Conservation (phyloP, 1,140 invertebrate species). For the Halyomorpha halys region DNA sequence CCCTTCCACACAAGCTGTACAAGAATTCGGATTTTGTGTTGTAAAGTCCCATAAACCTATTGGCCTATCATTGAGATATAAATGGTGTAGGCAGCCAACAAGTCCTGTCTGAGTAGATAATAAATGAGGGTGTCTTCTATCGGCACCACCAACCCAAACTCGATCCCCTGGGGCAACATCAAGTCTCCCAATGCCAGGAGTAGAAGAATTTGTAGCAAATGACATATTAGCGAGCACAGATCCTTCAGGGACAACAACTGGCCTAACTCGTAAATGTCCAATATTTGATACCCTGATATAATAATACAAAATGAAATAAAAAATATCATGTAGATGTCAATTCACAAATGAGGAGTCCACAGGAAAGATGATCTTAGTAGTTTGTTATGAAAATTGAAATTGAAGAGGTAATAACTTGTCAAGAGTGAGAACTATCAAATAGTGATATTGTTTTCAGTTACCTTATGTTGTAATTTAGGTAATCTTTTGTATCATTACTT, state of each 20-base stretch:
- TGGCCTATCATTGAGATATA: constrained; percentile 61
- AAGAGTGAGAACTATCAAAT: no score
- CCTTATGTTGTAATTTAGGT: no score
- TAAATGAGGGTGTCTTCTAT: constrained; percentile 34
- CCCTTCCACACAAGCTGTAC: constrained; percentile 65
- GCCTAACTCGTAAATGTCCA: constrained; percentile 45
- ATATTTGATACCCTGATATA: constrained; percentile 43
- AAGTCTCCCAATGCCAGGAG: constrained; percentile 42
- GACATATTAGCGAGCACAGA: constrained; percentile 34
- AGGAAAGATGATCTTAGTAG: no score
- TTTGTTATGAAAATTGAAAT: no score
- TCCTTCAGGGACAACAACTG: constrained; percentile 35
- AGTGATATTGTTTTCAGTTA: no score
- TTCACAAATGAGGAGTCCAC: no score
- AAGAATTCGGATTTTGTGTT: constrained; percentile 50
- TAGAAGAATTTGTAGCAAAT: constrained; percentile 38
- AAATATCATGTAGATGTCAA: no score
- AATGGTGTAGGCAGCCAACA: constrained; percentile 65
- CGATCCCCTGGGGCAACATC: constrained; percentile 42
- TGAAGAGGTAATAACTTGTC: no score
- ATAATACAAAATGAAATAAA: constrained; percentile 7
- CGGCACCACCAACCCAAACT: constrained; percentile 48
- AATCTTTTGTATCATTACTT: no score
- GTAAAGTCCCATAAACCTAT: constrained; percentile 85
- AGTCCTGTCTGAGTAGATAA: constrained; percentile 39